Conservation (phyloP, 2,888 invertebrate species). For the Himalopsyche tibetana region DNA sequence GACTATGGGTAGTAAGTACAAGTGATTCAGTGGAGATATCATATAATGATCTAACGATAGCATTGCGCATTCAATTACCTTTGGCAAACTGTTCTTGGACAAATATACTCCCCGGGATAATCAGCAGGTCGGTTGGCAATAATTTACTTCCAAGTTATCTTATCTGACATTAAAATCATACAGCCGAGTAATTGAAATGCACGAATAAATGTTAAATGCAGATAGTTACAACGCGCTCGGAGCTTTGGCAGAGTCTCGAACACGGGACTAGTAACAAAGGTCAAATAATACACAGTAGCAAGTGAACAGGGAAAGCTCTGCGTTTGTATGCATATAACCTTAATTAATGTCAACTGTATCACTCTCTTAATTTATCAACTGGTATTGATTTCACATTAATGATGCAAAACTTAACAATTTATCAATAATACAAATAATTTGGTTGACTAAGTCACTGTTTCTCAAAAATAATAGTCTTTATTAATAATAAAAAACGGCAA, state of each 20-base stretch:
- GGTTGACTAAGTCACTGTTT: no score
- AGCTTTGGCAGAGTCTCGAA: conserved; percentile 39
- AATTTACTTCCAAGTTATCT: conserved; percentile 62
- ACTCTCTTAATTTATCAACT: neutral
- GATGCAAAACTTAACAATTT: no score
- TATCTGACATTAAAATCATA: conserved; percentile 64
- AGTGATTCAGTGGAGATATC: conserved; percentile 44
- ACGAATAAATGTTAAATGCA: conserved; percentile 61
- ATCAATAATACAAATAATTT: no score
- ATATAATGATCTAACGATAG: conserved; percentile 57
- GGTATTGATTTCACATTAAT: no score
- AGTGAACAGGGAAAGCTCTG: conserved; percentile 16
- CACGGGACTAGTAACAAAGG: conserved; percentile 33
- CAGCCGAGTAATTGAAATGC: conserved; percentile 64
- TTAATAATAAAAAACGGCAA: no score
- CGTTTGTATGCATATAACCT: conserved; percentile 11
- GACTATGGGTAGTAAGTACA: conserved; percentile 22
- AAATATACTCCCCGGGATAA: conserved; percentile 57
- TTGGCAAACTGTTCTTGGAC: conserved; percentile 54
- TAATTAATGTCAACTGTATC: conserved; percentile 17
- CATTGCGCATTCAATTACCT: conserved; percentile 55
- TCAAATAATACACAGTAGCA: conserved; percentile 39
- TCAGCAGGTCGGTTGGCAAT: conserved; percentile 56
- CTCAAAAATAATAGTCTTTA: no score
- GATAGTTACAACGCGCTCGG: conserved; percentile 53